A percentile compares a stretch with the other conserved stretches of the same genome.
phyloP scores from a whole-genome alignment of 2,113 vertebrate species.

The Chaenogobius annularis region DNA sequence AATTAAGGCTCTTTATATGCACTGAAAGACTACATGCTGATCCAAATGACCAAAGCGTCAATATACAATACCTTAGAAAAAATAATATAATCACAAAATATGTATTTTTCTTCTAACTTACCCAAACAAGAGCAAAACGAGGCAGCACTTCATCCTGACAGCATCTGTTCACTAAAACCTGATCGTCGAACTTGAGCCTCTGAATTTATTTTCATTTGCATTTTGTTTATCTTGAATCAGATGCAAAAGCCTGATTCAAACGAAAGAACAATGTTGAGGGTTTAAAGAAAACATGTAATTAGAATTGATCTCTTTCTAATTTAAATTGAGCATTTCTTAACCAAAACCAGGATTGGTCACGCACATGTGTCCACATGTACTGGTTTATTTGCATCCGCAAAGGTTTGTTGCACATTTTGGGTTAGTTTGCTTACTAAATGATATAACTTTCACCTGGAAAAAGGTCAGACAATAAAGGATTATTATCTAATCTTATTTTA shows the following conservation, averaged over 20 bases:
- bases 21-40: too few species aligned
- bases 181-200: background rate
- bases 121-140: background rate
- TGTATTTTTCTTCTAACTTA: background rate
- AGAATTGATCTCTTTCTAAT: background rate
- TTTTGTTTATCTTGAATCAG: background rate
- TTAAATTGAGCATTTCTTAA: background rate
- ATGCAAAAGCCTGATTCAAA: slow-evolving; percentile 1
- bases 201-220: background rate
- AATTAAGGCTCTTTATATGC: too few species aligned
- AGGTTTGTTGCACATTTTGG: too few species aligned
- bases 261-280: background rate
- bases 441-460: too few species aligned
- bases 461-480: too few species aligned
- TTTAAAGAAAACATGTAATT: background rate
- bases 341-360: background rate
- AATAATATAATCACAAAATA: background rate
- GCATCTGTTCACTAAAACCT: background rate
- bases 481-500: too few species aligned
- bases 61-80: too few species aligned
- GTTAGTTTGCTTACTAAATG: too few species aligned
- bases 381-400: too few species aligned
- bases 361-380: too few species aligned
- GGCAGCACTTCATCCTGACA: background rate
- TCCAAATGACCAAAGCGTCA: too few species aligned